A percentile compares a stretch with the other conserved stretches of the same genome.
Evolutionary conservation across 1,140 invertebrate genomes (phyloP).

Genomic region (Olivierus martensii): DNA sequence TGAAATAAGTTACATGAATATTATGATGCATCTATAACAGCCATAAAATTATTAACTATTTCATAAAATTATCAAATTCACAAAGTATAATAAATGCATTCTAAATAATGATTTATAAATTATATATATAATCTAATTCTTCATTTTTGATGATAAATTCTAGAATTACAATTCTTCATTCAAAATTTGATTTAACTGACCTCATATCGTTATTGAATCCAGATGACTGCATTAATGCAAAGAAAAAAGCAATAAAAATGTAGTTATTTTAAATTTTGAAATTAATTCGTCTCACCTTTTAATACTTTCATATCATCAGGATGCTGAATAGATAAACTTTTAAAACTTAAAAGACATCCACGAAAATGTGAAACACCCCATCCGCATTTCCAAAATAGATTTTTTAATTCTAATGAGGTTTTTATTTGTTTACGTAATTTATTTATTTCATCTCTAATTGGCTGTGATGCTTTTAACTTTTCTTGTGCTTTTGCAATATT

Average conservation of each 20-base stretch:
- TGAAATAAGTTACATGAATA: no score
- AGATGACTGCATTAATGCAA: neutral
- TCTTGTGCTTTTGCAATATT: constrained; percentile 45
- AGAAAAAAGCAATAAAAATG: neutral
- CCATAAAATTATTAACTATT: no score
- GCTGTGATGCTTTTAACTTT: constrained; percentile 41
- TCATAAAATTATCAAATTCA: no score
- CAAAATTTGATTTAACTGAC: no score
- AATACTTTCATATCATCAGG: constrained; percentile 44
- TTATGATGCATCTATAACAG: no score
- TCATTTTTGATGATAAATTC: no score
- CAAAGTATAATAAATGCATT: no score
- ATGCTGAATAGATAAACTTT: constrained; percentile 51
- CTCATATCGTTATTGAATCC: no score
- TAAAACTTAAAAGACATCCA: constrained; percentile 55
- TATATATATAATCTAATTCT: no score
- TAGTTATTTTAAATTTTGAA: neutral
- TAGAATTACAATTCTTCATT: no score
- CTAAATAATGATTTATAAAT: no score
- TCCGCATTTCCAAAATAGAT: constrained; percentile 60
- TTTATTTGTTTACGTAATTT: constrained; percentile 43
- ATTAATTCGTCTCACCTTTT: constrained; percentile 12
- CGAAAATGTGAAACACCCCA: constrained; percentile 77
- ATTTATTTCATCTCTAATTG: constrained; percentile 48
- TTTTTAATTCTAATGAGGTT: constrained; percentile 30